phyloP scores from a whole-genome alignment of 2,797 vertebrate genomes.

The Protosalanx chinensis region DNA sequence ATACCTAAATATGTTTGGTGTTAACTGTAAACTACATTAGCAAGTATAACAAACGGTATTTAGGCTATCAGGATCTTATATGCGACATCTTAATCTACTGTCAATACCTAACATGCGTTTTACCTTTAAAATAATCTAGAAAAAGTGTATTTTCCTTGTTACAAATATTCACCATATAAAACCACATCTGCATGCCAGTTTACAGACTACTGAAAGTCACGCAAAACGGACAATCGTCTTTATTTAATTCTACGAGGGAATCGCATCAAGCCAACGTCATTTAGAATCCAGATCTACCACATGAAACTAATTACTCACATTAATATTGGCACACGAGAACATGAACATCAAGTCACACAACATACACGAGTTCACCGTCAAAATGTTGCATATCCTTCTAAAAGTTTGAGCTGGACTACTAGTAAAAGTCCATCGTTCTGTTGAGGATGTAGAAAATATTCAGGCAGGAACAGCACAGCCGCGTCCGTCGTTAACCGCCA shows the following conservation, averaged over 20 bases:
- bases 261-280: neutral
- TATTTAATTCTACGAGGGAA: neutral
- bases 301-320: constrained; percentile 55
- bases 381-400: constrained; percentile 35
- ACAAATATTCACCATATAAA: too few species aligned
- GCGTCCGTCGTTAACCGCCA: constrained; percentile 39
- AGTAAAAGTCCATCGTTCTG: constrained; percentile 9
- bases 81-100: too few species aligned
- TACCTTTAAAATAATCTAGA: constrained; percentile 21
- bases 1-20: too few species aligned
- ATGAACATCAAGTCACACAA: constrained; percentile 60
- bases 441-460: constrained; percentile 34
- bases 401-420: constrained; percentile 21
- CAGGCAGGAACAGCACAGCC: constrained; percentile 49
- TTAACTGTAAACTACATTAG: neutral
- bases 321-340: constrained; percentile 58
- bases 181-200: too few species aligned
- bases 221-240: neutral
- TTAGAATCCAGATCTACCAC: constrained; percentile 17
- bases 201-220: neutral
- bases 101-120: too few species aligned
- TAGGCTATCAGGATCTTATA: too few species aligned
- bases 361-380: constrained; percentile 56
- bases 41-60: too few species aligned
- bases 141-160: too few species aligned